Evolutionary conservation across 2,797 vertebrate genomes (phyloP).

Genomic region (Diceros bicornis): DNA sequence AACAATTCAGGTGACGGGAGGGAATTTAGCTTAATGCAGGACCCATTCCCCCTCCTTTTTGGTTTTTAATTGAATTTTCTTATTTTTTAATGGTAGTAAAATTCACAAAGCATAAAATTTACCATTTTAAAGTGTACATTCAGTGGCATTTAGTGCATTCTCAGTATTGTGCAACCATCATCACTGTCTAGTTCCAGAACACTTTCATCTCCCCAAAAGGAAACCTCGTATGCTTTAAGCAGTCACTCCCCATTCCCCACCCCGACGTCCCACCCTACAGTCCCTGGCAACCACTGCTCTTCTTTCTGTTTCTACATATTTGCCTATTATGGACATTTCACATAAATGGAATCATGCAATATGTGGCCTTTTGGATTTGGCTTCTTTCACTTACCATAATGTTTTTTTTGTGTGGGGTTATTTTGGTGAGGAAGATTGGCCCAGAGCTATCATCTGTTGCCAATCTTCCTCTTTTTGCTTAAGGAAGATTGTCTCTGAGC

Average conservation of each 20-base stretch:
- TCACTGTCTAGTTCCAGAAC: neutral
- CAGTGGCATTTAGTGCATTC: neutral
- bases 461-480: too few relatives aligned
- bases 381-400: neutral
- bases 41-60: neutral
- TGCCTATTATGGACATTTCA: neutral
- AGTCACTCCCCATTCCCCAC: rapidly evolving
- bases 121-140: neutral
- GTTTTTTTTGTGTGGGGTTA: neutral
- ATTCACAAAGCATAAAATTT: neutral
- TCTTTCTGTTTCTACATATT: neutral
- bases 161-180: neutral
- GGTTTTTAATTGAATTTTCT: neutral
- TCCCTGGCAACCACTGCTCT: neutral
- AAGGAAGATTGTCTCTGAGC: too few relatives aligned
- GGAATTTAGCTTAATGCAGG: neutral
- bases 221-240: neutral
- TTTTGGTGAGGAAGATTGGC: too few relatives aligned
- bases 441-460: too few relatives aligned
- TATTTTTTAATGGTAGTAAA: neutral
- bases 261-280: rapidly evolving
- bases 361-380: neutral
- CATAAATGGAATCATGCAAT: neutral
- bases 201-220: neutral
- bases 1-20: neutral